phyloP scores from a whole-genome alignment of 2,797 vertebrate species.

The Chaunax sp. region DNA sequence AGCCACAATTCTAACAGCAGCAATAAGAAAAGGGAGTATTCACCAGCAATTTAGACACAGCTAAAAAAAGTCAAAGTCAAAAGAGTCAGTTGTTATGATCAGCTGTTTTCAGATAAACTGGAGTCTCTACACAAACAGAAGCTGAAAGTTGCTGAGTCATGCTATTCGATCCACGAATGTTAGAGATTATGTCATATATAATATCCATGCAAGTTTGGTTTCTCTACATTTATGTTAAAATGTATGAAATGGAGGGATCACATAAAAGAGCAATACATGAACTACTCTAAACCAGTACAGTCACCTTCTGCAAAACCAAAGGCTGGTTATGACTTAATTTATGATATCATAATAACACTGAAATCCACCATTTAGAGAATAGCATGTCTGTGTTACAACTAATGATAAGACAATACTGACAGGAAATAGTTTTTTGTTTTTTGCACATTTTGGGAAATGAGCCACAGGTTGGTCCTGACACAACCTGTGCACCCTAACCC shows the following conservation, averaged over 20 bases:
- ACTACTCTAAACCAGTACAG: no score
- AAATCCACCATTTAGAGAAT: not conserved
- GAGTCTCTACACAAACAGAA: not conserved
- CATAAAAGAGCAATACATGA: not conserved
- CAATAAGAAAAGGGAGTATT: conserved; percentile 4
- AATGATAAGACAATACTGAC: not conserved
- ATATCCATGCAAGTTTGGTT: no score
- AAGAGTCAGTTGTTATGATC: not conserved
- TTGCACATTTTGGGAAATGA: conserved; percentile 6
- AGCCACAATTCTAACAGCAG: not conserved
- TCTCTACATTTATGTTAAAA: not conserved
- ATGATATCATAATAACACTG: not conserved
- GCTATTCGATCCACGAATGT: no score
- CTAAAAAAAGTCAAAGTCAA: no score
- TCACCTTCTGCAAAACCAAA: not conserved
- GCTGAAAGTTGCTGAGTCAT: not conserved
- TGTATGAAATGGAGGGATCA: not conserved
- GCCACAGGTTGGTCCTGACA: conserved; percentile 43
- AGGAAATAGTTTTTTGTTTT: conserved; percentile 6
- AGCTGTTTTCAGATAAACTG: not conserved
- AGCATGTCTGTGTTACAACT: no score
- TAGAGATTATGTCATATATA: no score
- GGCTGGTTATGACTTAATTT: not conserved
- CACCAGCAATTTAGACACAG: not conserved
- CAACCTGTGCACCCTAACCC: conserved; percentile 50